Evolutionary conservation across 2,113 vertebrate genomes (phyloP).

Genomic region (Elephas maximus): DNA sequence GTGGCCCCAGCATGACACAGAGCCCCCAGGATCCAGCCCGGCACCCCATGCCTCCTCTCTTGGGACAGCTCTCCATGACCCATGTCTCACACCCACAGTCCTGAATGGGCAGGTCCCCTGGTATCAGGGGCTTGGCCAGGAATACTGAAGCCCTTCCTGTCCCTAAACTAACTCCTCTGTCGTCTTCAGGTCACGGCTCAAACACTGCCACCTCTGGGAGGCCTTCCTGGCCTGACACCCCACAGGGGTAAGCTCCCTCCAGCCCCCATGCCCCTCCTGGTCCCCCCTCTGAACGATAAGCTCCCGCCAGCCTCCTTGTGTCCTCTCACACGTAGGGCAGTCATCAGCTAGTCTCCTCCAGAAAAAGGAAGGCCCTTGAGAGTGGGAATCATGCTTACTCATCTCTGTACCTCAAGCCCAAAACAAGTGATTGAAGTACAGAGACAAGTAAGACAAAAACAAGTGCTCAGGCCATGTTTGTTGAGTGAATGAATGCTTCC

Average conservation of each 20-base stretch:
- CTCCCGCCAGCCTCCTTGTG: not conserved
- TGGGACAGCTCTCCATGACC: not conserved
- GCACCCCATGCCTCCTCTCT: not conserved
- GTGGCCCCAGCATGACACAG: not conserved
- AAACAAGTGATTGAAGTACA: too few relatives aligned
- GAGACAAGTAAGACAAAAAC: not conserved
- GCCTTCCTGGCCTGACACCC: too few relatives aligned
- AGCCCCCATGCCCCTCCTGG: not conserved
- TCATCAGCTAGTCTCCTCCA: not conserved
- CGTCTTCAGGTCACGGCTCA: not conserved
- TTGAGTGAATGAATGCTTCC: slow-evolving; percentile 4
- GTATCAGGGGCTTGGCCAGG: not conserved
- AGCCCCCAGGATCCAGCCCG: not conserved
- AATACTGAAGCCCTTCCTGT: not conserved
- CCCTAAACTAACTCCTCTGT: too few relatives aligned
- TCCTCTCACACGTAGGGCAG: not conserved
- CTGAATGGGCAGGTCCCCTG: not conserved
- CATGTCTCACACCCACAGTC: not conserved
- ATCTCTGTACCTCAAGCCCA: not conserved
- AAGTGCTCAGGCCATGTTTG: not conserved
- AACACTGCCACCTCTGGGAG: too few relatives aligned
- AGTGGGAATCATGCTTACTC: not conserved
- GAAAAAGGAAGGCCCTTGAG: not conserved
- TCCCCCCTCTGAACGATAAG: not conserved
- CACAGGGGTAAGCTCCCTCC: too few relatives aligned